Conservation (phyloP, 2,113 vertebrate genomes). For the Xiphophorus couchianus region DNA sequence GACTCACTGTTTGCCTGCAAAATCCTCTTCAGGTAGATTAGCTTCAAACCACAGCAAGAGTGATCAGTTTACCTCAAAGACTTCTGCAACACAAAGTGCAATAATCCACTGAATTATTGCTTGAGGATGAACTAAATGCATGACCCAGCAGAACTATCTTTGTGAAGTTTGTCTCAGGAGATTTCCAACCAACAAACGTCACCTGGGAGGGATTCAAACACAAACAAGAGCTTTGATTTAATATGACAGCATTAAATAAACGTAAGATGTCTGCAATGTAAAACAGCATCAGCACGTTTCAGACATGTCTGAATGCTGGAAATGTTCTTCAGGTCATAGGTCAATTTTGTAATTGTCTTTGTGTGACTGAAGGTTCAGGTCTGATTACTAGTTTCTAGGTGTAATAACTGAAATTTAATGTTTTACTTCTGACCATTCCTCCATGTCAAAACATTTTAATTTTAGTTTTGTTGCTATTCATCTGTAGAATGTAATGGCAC, state of each 20-base stretch:
- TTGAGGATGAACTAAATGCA: background rate
- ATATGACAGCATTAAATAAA: background rate
- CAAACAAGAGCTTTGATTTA: background rate
- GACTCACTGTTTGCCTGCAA: constrained; percentile 35
- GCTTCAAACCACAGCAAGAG: constrained; percentile 31
- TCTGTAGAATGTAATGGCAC: no score
- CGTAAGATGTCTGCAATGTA: background rate
- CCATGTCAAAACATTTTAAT: no score
- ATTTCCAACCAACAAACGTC: no score
- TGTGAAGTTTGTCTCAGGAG: no score
- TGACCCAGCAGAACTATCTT: background rate
- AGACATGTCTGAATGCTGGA: no score
- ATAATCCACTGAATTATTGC: constrained; percentile 3
- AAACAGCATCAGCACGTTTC: background rate
- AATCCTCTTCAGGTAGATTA: constrained; percentile 27
- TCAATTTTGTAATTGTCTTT: no score
- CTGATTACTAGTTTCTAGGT: no score
- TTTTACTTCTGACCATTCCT: no score
- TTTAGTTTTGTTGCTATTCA: no score
- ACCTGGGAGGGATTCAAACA: background rate
- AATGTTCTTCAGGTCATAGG: no score
- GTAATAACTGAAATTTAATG: no score
- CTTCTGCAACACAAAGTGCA: constrained; percentile 19
- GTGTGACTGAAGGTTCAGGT: no score
- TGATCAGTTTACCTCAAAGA: constrained; percentile 29